Evolutionary conservation across 2,797 vertebrate genomes (phyloP).

Genomic region (Manis javanica): DNA sequence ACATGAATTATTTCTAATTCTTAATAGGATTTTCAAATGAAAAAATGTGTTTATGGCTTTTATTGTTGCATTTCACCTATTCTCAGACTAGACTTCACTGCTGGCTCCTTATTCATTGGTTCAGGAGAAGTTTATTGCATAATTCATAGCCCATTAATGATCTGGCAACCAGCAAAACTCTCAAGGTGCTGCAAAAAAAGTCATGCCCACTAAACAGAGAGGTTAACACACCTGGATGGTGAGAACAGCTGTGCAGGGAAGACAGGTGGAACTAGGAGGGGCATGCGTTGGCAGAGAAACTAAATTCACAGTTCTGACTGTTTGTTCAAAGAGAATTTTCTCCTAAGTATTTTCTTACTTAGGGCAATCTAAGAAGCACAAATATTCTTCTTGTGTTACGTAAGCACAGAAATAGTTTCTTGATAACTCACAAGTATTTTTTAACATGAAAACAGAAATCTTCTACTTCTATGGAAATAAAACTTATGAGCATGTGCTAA

Average conservation of each 20-base stretch:
- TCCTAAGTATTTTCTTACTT: background rate
- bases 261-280: background rate
- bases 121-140: constrained; percentile 63
- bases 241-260: background rate
- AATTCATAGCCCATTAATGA: constrained; percentile 76
- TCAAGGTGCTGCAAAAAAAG: constrained; percentile 48
- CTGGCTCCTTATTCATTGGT: constrained; percentile 56
- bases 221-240: background rate
- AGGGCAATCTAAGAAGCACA: background rate
- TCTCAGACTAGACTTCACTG: constrained; percentile 42
- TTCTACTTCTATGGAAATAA: background rate
- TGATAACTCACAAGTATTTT: background rate
- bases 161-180: constrained; percentile 63
- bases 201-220: constrained; percentile 37
- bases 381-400: background rate
- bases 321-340: constrained; percentile 11
- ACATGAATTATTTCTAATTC: constrained; percentile 76
- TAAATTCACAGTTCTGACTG: background rate
- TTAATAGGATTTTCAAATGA: constrained; percentile 68
- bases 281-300: background rate
- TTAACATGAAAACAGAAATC: background rate
- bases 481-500: background rate
- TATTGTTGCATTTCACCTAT: constrained; percentile 71
- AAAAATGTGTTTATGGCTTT: constrained; percentile 71
- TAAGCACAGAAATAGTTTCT: background rate